These are phyloP conservation scores for Arenaria interpres DNA, from an alignment of 2,113 vertebrate genomes.

Conservation along the genomic window DNA sequence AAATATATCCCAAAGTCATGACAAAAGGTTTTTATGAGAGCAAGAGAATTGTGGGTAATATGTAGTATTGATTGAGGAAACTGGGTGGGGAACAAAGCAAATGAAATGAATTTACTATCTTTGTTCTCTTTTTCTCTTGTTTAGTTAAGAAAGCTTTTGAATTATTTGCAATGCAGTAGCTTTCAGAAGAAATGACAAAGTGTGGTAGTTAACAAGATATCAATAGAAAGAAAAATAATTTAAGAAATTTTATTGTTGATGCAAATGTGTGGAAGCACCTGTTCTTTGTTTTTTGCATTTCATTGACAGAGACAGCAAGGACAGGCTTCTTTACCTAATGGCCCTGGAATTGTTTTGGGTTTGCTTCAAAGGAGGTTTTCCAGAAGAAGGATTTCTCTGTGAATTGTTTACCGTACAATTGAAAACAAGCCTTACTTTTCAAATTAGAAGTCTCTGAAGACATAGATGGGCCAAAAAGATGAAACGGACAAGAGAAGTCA, in stretches of 20 bases:
- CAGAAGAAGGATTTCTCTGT: not conserved
- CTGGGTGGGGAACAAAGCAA: not conserved
- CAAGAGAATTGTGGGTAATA: not conserved
- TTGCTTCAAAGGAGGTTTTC: not conserved
- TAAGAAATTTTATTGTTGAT: not conserved
- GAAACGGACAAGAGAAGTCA: not conserved
- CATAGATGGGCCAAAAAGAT: not conserved
- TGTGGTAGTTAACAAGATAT: not conserved
- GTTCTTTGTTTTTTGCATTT: not conserved
- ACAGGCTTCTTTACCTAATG: not conserved
- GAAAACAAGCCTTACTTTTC: not conserved
- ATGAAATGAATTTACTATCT: not conserved
- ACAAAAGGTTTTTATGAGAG: not conserved
- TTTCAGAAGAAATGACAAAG: not conserved
- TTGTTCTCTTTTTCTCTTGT: not conserved
- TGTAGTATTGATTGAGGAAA: not conserved
- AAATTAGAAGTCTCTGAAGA: not conserved
- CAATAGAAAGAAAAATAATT: not conserved
- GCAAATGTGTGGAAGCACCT: not conserved
- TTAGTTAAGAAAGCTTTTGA: not conserved
- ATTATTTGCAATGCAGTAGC: not conserved
- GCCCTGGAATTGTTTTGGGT: not conserved
- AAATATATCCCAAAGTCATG: not conserved
- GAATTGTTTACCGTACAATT: rapidly evolving
- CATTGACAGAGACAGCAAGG: not conserved